Percentiles rank a stretch among this genome's conserved stretches.
These are phyloP conservation scores for Arnoldichthys spilopterus DNA, from an alignment of 2,797 vertebrate genomes.

Conservation along the genomic window DNA sequence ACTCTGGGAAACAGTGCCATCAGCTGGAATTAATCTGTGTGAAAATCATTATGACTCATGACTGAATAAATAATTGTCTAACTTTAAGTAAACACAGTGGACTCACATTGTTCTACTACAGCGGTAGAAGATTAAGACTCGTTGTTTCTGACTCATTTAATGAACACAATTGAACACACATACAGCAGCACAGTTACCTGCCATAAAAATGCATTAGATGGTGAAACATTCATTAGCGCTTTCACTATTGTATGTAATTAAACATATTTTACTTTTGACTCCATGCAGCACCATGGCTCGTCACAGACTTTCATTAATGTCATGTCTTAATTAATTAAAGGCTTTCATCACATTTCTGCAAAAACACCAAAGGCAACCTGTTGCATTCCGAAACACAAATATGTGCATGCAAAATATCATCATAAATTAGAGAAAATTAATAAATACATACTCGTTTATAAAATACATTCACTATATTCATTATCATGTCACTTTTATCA, in stretches of 20 bases:
- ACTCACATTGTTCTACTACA: background rate
- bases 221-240: background rate
- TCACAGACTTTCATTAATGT: background rate
- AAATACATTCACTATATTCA: constrained; percentile 28
- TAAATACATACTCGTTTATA: constrained; percentile 5
- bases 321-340: background rate
- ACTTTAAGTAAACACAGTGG: constrained; percentile 6
- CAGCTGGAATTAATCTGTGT: constrained; percentile 29
- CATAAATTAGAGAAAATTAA: background rate
- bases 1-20: constrained; percentile 42
- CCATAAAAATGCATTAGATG: background rate
- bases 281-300: background rate
- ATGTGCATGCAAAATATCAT: constrained; percentile 21
- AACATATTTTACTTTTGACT: background rate
- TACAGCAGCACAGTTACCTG: background rate
- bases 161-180: background rate
- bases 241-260: background rate
- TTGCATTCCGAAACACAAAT: background rate
- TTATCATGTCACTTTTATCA: background rate
- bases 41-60: constrained; percentile 24
- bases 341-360: background rate
- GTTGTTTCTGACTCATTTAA: background rate
- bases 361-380: background rate
- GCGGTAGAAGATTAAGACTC: background rate
- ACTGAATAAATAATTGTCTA: constrained; percentile 42